Percentiles rank a stretch among this genome's conserved stretches.
Evolutionary conservation across 2,888 invertebrate genomes (phyloP).

Genomic region (Hirtodrosophila cameraria): DNA sequence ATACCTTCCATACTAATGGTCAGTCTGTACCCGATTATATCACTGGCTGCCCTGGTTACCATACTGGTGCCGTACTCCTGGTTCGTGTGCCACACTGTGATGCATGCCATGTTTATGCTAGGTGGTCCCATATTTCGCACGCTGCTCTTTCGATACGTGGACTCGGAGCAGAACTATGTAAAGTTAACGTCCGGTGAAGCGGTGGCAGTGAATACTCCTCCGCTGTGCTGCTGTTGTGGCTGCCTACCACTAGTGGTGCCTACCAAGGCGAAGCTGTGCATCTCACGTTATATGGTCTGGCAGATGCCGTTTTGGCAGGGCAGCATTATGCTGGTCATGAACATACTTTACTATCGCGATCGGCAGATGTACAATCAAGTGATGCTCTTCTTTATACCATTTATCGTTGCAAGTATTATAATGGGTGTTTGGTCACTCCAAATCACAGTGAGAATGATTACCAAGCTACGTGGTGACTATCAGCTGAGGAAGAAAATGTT

Average conservation of each 20-base stretch:
- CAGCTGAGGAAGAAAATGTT: constrained; percentile 82
- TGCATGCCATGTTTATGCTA: constrained; percentile 82
- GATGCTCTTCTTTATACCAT: constrained; percentile 82
- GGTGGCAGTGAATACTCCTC: constrained; percentile 78
- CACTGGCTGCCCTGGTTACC: constrained; percentile 78
- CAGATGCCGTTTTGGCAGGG: constrained; percentile 83
- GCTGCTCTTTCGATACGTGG: constrained; percentile 83
- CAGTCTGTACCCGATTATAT: constrained; percentile 81
- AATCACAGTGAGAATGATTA: constrained; percentile 80
- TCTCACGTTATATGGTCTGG: constrained; percentile 80
- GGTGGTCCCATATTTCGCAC: constrained; percentile 79
- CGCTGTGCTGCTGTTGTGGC: constrained; percentile 80
- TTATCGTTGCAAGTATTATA: constrained; percentile 81
- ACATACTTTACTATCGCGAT: constrained; percentile 78
- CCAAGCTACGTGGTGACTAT: constrained; percentile 75
- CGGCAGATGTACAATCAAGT: constrained; percentile 70
- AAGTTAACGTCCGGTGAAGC: constrained; percentile 83
- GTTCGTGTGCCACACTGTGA: constrained; percentile 82
- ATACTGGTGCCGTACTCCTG: constrained; percentile 81
- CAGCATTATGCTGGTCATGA: constrained; percentile 81
- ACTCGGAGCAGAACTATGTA: constrained; percentile 82
- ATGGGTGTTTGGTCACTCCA: constrained; percentile 83
- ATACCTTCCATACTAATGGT: constrained; percentile 72
- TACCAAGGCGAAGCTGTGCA: constrained; percentile 72
- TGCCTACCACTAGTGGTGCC: constrained; percentile 78